A percentile compares a stretch with the other conserved stretches of the same genome.
Conservation (phyloP, 1,140 invertebrate genomes). For the Solen grandis region DNA sequence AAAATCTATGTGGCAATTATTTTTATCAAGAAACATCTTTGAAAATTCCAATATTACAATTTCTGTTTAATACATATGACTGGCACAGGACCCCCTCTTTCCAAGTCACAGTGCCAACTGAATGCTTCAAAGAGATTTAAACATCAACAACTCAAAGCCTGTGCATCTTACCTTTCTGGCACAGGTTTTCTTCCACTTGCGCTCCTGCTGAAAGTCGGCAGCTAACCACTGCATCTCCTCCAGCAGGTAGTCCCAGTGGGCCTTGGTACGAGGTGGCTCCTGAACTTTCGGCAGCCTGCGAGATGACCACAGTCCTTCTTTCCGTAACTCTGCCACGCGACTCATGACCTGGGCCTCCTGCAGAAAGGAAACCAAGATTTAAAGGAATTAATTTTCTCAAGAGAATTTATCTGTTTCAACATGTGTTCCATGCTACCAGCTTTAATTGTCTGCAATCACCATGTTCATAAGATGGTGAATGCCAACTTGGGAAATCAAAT, state of each 20-base stretch:
- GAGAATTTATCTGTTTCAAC: no score
- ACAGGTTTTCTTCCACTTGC: conserved; percentile 98
- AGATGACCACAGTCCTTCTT: conserved; percentile 95
- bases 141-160: neutral
- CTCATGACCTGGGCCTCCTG: conserved; percentile 95
- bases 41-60: neutral
- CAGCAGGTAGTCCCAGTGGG: conserved; percentile 99
- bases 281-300: conserved; percentile 94
- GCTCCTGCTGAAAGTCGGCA: conserved; percentile 97
- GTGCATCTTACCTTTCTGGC: conserved; percentile 90
- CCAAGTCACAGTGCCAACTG: no score
- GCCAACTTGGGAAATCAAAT: no score
- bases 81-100: no score
- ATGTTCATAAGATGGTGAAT: no score
- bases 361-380: no score
- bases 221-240: conserved; percentile 99
- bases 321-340: conserved; percentile 89
- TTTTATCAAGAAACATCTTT: neutral
- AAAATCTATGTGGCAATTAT: neutral
- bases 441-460: no score
- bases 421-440: no score
- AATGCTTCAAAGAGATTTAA: neutral
- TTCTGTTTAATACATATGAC: no score
- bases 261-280: conserved; percentile 93
- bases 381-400: no score